Conservation (phyloP, 2,888 invertebrate species). For the Spodoptera exigua region DNA sequence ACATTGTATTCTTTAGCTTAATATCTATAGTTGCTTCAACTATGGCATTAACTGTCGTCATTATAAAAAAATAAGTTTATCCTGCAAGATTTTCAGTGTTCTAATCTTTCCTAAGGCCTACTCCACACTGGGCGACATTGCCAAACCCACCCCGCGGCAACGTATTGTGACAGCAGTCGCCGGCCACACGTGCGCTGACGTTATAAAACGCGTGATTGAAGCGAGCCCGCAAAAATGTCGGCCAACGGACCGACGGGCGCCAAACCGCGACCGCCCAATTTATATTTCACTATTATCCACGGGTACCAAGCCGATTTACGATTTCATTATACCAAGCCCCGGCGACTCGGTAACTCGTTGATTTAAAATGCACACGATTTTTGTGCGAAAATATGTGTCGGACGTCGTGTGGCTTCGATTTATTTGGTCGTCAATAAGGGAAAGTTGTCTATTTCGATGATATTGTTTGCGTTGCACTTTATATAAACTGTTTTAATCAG, state of each 20-base stretch:
- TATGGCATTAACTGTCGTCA: too few relatives aligned
- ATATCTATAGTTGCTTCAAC: too few relatives aligned
- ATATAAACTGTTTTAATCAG: background rate
- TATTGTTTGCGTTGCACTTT: constrained; percentile 18
- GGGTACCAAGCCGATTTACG: constrained; percentile 77
- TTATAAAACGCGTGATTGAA: constrained; percentile 79
- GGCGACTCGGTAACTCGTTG: constrained; percentile 63
- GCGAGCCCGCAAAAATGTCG: constrained; percentile 81
- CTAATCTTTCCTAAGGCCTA: constrained; percentile 19
- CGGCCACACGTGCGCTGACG: constrained; percentile 56
- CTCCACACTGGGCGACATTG: constrained; percentile 12
- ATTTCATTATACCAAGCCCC: constrained; percentile 76
- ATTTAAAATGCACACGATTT: constrained; percentile 68
- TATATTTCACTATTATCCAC: constrained; percentile 78
- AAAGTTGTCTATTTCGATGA: constrained; percentile 35
- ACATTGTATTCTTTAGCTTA: too few relatives aligned
- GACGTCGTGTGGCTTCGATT: constrained; percentile 53
- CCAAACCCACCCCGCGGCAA: constrained; percentile 14
- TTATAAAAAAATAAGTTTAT: too few relatives aligned
- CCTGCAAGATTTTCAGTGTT: background rate
- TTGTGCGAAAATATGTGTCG: constrained; percentile 60
- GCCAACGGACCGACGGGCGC: constrained; percentile 76
- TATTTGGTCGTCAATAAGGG: constrained; percentile 52
- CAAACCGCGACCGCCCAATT: constrained; percentile 80
- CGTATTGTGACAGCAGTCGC: constrained; percentile 37